Evolutionary conservation across 2,888 invertebrate genomes (phyloP).

Genomic region (Resseliella maxima): DNA sequence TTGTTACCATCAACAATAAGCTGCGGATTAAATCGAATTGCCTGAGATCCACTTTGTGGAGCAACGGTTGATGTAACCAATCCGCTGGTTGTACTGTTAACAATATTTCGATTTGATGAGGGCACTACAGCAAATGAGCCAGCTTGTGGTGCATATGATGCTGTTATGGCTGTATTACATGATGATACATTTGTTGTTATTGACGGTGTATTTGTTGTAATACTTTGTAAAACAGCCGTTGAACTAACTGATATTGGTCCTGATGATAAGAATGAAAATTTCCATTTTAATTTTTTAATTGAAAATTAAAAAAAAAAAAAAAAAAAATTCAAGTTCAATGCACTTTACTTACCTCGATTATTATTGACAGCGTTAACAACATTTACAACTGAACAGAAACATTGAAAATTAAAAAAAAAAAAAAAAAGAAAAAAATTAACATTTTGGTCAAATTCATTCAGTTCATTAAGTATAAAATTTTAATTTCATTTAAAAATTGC

Average conservation of each 20-base stretch:
- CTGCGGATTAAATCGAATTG: constrained; percentile 63
- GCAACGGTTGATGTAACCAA: constrained; percentile 13
- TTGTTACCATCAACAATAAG: constrained; percentile 59
- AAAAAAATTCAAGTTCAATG: not conserved
- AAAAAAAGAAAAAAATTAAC: too few species aligned
- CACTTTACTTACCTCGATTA: not conserved
- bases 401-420: not conserved
- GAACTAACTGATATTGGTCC: constrained; percentile 61
- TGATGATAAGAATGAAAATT: constrained; percentile 57
- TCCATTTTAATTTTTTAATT: not conserved
- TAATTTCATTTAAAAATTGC: too few species aligned
- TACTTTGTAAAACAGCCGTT: constrained; percentile 24
- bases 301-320: too few species aligned
- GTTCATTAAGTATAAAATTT: too few species aligned
- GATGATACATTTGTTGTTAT: constrained; percentile 60
- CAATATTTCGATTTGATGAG: constrained; percentile 61
- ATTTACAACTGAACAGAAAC: constrained; percentile 7
- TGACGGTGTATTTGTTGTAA: constrained; percentile 7
- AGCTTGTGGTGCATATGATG: constrained; percentile 64
- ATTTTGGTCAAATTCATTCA: too few species aligned
- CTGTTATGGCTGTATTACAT: constrained; percentile 60
- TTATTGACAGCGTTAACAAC: not conserved
- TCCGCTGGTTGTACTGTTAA: constrained; percentile 58
- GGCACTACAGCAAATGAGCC: constrained; percentile 67
- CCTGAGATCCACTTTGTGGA: constrained; percentile 20